phyloP scores from a whole-genome alignment of 2,888 invertebrate species.

The Mesoligia furuncula region DNA sequence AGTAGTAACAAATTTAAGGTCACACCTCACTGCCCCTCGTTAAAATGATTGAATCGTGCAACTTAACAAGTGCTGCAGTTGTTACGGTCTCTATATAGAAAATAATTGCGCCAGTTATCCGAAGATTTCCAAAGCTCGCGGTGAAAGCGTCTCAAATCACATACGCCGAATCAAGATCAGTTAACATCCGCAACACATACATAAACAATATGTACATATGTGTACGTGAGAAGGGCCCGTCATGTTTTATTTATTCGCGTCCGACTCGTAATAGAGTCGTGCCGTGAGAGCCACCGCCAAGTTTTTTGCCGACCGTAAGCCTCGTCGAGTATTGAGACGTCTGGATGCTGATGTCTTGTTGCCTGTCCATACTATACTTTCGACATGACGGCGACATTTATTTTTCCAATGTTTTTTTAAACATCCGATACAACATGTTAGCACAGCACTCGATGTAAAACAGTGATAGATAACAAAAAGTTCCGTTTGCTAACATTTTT shows the following conservation, averaged over 20 bases:
- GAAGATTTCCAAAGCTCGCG: constrained; percentile 69
- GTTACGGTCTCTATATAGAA: constrained; percentile 62
- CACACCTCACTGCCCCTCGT: constrained; percentile 29
- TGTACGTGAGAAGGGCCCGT: constrained; percentile 89
- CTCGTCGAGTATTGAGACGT: constrained; percentile 88
- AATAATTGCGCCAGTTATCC: constrained; percentile 70
- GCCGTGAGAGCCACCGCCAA: constrained; percentile 88
- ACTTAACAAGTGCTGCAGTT: constrained; percentile 54
- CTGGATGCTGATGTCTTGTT: constrained; percentile 89
- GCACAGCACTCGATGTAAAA: constrained; percentile 54
- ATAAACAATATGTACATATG: constrained; percentile 80
- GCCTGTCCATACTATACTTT: constrained; percentile 85
- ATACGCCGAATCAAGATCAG: constrained; percentile 85
- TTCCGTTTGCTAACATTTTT: constrained; percentile 75
- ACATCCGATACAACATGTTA: constrained; percentile 61
- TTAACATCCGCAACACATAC: constrained; percentile 84
- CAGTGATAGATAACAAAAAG: constrained; percentile 69
- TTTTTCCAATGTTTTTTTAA: constrained; percentile 80
- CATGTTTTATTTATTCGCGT: constrained; percentile 90
- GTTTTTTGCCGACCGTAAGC: constrained; percentile 87
- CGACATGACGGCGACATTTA: constrained; percentile 86
- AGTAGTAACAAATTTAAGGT: constrained; percentile 23
- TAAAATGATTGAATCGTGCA: constrained; percentile 54
- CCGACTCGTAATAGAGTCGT: constrained; percentile 90
- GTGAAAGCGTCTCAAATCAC: constrained; percentile 86